Evolutionary conservation across 2,113 vertebrate species (phyloP), one percentile per base, ranked within the genome.

Genomic region (Zapus hudsonius): DNA sequence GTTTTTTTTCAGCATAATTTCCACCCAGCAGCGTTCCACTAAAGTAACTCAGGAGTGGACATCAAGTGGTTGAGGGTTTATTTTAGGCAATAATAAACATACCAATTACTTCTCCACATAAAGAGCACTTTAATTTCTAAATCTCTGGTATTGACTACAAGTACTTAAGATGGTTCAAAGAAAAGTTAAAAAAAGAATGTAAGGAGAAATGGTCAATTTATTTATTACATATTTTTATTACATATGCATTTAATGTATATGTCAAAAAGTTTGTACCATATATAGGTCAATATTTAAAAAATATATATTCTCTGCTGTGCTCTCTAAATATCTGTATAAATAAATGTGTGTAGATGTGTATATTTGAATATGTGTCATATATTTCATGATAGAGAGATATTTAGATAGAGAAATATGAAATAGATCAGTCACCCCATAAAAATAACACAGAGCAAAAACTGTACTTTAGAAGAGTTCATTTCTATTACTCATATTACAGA

Each of bases 1-100:
- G 94, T 64, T 66, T 94, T 83, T 78, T 94, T 59, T 82, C 59
- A 73, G 84, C 22, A 82, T 92, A 79, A 91, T 92, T 19, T 92
- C 47, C 47, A 89, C 66, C 74, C 95, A 87, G 67, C 78, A 95
- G 74, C 44, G 91, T 91, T 87, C 64, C 42, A 87, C 67, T 64
- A 87, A 64, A 93, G 79, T 94, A 93, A 96, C n/a, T 84, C 72
- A 75, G 44, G 76, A 90, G 61, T 44, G 2, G 38, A 90, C 87
- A 42, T 93, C 72, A 92, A 76, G 87, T 75, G 59, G 64, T 75
- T 91, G 61, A 90, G 86, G 40, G 47, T 47, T 47, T 47, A 12
- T 12, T n/a, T 47, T 47, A 47, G 47, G 47, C 72, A 85, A 70
- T 59, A 72, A 64, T 73, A 70, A 59, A 82, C 74, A 93, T 90